Percentiles rank a stretch among this genome's conserved stretches.
These are phyloP conservation scores for Merops nubicus DNA, from an alignment of 2,113 vertebrate genomes.

Conservation along the genomic window DNA sequence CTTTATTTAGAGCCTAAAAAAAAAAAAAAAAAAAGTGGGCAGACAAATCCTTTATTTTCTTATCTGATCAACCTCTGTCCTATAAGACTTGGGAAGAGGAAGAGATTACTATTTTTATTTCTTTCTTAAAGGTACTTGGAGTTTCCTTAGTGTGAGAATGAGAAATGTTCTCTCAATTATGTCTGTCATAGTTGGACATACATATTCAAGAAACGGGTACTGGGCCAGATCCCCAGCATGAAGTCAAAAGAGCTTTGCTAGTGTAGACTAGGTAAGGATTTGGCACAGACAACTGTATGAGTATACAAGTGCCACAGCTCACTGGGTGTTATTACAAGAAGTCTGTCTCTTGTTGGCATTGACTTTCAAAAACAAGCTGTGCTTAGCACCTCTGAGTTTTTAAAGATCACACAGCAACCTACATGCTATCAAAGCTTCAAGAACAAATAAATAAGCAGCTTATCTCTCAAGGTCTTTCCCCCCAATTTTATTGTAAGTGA, in stretches of 20 bases:
- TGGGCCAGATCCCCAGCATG: constrained; percentile 25
- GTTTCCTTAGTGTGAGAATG: not conserved
- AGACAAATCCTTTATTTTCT: not conserved
- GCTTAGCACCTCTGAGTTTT: constrained; percentile 69
- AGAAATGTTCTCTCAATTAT: not conserved
- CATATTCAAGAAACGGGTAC: constrained; percentile 15
- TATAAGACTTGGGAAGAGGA: not conserved
- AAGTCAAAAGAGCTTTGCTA: constrained; percentile 23
- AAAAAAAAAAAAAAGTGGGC: not conserved
- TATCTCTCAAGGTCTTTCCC: constrained; percentile 70
- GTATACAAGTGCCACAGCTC: constrained; percentile 37
- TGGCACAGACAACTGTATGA: constrained; percentile 14
- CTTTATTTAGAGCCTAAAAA: not conserved
- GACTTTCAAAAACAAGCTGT: constrained; percentile 71
- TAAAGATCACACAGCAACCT: constrained; percentile 67
- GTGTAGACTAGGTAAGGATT: constrained; percentile 43
- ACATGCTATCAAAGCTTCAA: constrained; percentile 65
- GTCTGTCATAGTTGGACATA: not conserved
- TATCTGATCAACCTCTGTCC: not conserved
- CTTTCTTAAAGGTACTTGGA: not conserved
- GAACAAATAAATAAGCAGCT: constrained; percentile 72
- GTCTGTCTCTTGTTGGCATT: constrained; percentile 63
- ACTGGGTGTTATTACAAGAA: constrained; percentile 45
- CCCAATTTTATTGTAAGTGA: constrained; percentile 66
- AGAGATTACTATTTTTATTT: not conserved